These are phyloP conservation scores for Palloptera scutellata DNA, from an alignment of 2,888 invertebrate species.

Conservation along the genomic window DNA sequence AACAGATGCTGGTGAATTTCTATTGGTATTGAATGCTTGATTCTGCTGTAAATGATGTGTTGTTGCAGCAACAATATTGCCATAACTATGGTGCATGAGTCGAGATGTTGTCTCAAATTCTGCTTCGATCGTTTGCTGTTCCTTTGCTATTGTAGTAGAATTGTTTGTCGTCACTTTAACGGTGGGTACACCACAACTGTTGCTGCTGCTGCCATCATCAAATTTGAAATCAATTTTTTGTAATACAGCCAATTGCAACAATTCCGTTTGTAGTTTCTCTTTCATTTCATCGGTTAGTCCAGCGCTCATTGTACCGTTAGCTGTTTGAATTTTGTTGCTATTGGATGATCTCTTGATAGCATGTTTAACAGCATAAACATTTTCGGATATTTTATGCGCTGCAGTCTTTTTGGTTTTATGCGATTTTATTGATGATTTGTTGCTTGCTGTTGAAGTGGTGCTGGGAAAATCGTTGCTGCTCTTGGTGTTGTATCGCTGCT, in stretches of 20 bases:
- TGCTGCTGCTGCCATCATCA: conserved; percentile 48
- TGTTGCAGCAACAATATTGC: background rate
- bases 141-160: conserved; percentile 18
- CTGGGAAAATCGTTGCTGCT: background rate
- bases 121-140: conserved; percentile 39
- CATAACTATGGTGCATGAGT: too few relatives aligned
- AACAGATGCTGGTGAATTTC: conserved; percentile 12
- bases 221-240: conserved; percentile 62
- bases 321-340: conserved; percentile 43
- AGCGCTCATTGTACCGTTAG: conserved; percentile 32
- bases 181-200: conserved; percentile 1
- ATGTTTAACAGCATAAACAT: conserved; percentile 61
- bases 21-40: conserved; percentile 31
- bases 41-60: conserved; percentile 37
- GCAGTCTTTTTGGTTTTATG: conserved; percentile 49
- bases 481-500: conserved; percentile 51
- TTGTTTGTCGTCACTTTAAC: conserved; percentile 14
- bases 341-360: conserved; percentile 36
- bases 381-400: conserved; percentile 61
- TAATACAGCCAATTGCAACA: conserved; percentile 55
- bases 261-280: conserved; percentile 48
- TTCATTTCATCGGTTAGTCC: conserved; percentile 35
- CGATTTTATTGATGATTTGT: conserved; percentile 18
- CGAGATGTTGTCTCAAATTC: conserved; percentile 26
- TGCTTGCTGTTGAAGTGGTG: conserved; percentile 9